These are phyloP conservation scores for Lanistes nyassanus DNA, from an alignment of 1,140 invertebrate genomes.

Conservation along the genomic window DNA sequence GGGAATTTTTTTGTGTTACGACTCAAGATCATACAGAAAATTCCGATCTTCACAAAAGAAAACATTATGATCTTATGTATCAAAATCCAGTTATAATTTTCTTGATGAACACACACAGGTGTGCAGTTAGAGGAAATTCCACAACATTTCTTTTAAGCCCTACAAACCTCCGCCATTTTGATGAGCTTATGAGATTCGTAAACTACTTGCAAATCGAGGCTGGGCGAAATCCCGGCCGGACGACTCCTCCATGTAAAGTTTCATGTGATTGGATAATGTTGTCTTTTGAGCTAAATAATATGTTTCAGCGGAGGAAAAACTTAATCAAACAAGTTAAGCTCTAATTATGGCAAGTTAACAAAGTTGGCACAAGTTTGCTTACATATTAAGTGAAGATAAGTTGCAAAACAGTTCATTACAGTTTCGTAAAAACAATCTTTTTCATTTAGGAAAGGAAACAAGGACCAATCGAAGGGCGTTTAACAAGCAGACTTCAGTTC, in stretches of 20 bases:
- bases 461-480: background rate
- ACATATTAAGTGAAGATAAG: no score
- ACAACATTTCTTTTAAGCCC: background rate
- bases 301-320: background rate
- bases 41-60: background rate
- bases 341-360: no score
- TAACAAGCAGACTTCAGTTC: background rate
- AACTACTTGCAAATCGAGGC: slow-evolving; percentile 58
- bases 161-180: slow-evolving; percentile 38
- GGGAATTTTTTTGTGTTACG: background rate
- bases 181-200: slow-evolving; percentile 54
- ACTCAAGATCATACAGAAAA: background rate
- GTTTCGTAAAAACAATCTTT: background rate
- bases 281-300: background rate
- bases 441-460: background rate
- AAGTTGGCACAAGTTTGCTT: no score
- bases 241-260: background rate
- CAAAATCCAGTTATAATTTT: background rate
- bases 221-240: slow-evolving; percentile 23
- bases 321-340: no score
- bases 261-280: slow-evolving; percentile 14
- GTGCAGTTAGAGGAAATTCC: slow-evolving; percentile 4
- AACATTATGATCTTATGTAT: background rate
- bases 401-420: background rate
- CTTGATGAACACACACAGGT: background rate